phyloP scores from a whole-genome alignment of 2,888 invertebrate genomes.

The Venustoraphidia nigricollis region DNA sequence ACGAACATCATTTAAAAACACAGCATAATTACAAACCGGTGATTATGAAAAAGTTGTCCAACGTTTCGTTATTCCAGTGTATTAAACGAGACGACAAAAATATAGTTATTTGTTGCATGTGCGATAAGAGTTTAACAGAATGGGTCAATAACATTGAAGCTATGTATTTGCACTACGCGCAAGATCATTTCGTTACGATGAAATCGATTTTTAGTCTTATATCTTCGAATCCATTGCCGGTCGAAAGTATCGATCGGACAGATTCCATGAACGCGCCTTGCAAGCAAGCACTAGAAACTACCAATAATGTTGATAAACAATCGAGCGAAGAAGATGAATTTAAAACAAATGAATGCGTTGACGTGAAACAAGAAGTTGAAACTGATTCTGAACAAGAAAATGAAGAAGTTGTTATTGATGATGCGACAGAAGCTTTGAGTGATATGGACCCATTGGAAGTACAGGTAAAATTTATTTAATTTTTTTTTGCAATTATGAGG shows the following conservation, averaged over 20 bases:
- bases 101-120: neutral
- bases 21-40: neutral
- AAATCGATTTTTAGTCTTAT: constrained; percentile 1
- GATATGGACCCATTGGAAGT: constrained; percentile 1
- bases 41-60: neutral
- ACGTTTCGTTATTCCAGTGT: neutral
- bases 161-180: neutral
- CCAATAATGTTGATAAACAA: no score
- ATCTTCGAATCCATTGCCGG: constrained; percentile 1
- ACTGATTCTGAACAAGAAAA: neutral
- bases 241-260: no score
- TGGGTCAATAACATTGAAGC: neutral
- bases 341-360: no score
- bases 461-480: no score
- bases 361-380: no score
- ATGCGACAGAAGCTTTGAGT: neutral
- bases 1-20: neutral
- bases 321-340: no score
- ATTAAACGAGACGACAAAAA: neutral
- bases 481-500: no score
- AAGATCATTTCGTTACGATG: neutral
- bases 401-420: neutral
- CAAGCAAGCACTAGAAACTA: no score
- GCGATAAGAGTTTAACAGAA: neutral
- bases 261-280: no score